Percentiles rank a stretch among this genome's conserved stretches.
phyloP scores from a whole-genome alignment of 2,888 invertebrate species.

The Tetramorium bicarinatum region DNA sequence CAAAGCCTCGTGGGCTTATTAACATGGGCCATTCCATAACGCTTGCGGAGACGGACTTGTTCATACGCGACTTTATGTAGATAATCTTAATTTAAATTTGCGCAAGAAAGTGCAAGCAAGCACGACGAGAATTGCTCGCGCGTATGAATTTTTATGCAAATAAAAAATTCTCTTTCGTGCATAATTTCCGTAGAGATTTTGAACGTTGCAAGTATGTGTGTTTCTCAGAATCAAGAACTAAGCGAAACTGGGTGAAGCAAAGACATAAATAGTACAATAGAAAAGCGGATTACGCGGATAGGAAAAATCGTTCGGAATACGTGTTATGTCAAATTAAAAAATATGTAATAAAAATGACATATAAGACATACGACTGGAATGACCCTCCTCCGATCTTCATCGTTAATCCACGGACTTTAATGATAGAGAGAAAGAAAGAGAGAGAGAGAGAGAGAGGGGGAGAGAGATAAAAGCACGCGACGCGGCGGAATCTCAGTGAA shows the following conservation, averaged over 20 bases:
- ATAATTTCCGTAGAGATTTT: conserved; percentile 61
- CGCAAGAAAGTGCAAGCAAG: conserved; percentile 54
- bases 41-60: conserved; percentile 61
- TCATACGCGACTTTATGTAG: conserved; percentile 49
- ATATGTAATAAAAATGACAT: conserved; percentile 47
- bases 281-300: conserved; percentile 56
- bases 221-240: conserved; percentile 13
- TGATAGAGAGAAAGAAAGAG: conserved; percentile 46
- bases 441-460: too few species aligned
- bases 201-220: conserved; percentile 26
- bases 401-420: conserved; percentile 70
- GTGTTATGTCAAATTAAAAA: conserved; percentile 20
- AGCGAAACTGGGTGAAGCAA: conserved; percentile 50
- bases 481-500: conserved; percentile 63
- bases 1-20: conserved; percentile 73
- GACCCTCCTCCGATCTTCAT: conserved; percentile 75
- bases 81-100: conserved; percentile 48
- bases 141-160: conserved; percentile 50
- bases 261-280: conserved; percentile 45
- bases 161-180: conserved; percentile 63
- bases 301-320: conserved; percentile 36
- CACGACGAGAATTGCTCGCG: conserved; percentile 68
- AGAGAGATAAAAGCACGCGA: conserved; percentile 69
- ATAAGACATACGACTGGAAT: conserved; percentile 73
- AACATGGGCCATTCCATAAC: conserved; percentile 78